A percentile compares a stretch with the other conserved stretches of the same genome.
Evolutionary conservation across 64 coral and sea anemone genomes (phyloP).

Genomic region (Porites australiensis): DNA sequence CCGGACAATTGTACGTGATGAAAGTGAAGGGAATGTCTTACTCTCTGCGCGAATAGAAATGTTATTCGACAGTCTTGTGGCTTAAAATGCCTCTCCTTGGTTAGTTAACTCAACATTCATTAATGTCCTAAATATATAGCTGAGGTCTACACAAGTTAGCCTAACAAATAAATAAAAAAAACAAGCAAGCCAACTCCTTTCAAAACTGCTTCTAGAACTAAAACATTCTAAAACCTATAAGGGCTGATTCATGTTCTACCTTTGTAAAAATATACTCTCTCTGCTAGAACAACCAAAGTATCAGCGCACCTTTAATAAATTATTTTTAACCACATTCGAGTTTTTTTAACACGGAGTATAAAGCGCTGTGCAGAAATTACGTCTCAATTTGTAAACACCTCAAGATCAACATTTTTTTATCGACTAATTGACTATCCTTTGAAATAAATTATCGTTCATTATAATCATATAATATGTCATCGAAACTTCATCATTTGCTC

Average conservation of each 20-base stretch:
- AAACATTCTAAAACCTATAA: neutral
- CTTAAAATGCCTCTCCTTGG: too few species aligned
- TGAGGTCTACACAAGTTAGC: neutral
- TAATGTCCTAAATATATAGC: neutral
- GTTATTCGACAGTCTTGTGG: too few species aligned
- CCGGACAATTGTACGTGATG: too few species aligned
- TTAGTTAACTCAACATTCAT: neutral
- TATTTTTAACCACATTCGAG: neutral
- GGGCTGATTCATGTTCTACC: neutral
- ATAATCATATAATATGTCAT: neutral
- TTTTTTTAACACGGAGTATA: neutral
- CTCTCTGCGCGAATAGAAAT: too few species aligned
- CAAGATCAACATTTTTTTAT: neutral
- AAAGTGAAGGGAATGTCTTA: too few species aligned
- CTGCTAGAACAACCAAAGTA: neutral
- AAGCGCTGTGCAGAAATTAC: neutral
- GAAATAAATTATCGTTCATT: neutral
- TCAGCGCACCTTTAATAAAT: neutral
- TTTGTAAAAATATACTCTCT: slow-evolving; percentile 55
- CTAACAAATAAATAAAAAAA: neutral
- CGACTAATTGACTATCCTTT: neutral
- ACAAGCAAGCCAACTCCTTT: neutral
- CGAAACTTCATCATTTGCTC: neutral
- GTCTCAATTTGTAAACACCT: neutral
- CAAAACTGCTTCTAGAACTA: slow-evolving; percentile 7